Base-by-base conservation (phyloP, 2,888 invertebrate species). In the Aporophyla nigra region DNA sequence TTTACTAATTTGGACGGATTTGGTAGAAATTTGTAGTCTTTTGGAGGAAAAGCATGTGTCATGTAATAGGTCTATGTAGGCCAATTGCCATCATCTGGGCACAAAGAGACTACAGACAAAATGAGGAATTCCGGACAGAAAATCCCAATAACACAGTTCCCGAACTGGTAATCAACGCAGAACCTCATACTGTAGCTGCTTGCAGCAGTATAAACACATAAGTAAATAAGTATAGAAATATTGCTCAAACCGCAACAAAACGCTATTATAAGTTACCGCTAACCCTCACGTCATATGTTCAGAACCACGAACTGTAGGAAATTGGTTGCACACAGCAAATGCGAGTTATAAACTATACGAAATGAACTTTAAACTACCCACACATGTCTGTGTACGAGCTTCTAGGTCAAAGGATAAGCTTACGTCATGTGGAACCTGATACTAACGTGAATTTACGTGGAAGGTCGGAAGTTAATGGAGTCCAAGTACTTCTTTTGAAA, bases 261-360 rank as follows among this genome's bases (percentile, higher is more conserved):
- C 21, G n/a, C n/a, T 21, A 16, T n/a, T 10, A 70, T 5, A 53
- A 71, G 21, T 58, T 56, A 56, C 7, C 53, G 10, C 6, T 21
- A 12, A 51, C 16, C 21, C 21, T 16, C 16, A 40, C 14, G 24
- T 43, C n/a, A 53, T 43, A 53, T 33, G 65, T 40, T 75, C 24
- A n/a, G 16, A 81, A 27, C 61, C 14, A n/a, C 43, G 9, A 4
- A 16, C 59, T 51, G 27, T 19, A 53, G 27, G 46, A 59, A 80
- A 80, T 61, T 76, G 33, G 53, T n/a, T 76, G 81, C 74, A 80
- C 49, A 49, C 40, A 43, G 21, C 43, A 33, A 61, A 77, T 24
- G 54, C 33, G 43, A 77, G 43, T 27, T 43, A 27, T 54, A 43
- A 76, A 66, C 61, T 61, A 51, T 3, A 54, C 0, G n/a, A 46